Evolutionary conservation across 2,113 vertebrate genomes (phyloP).

Genomic region (Sceloporus undulatus): DNA sequence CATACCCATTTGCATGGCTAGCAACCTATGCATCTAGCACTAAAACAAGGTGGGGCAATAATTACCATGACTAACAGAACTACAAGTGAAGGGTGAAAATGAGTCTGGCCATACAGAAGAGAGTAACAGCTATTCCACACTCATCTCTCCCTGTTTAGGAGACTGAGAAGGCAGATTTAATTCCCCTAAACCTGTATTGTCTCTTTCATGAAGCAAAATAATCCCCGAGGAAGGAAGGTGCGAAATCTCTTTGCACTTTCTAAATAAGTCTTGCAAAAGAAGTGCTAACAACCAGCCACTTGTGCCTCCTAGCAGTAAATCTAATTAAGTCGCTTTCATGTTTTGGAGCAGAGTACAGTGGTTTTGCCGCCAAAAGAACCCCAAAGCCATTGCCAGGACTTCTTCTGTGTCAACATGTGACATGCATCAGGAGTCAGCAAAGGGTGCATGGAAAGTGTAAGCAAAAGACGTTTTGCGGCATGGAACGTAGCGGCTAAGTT

Average conservation of each 20-base stretch:
- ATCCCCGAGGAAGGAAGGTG: neutral
- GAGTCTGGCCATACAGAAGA: neutral
- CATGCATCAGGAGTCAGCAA: slow-evolving; percentile 57
- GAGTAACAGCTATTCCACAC: neutral
- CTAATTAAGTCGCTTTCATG: slow-evolving; percentile 51
- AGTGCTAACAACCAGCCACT: slow-evolving; percentile 36
- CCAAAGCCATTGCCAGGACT: slow-evolving; percentile 25
- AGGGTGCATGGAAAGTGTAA: slow-evolving; percentile 42
- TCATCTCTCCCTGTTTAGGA: neutral
- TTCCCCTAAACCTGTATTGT: neutral
- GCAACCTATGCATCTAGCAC: neutral
- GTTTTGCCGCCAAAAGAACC: slow-evolving; percentile 49
- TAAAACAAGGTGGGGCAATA: neutral
- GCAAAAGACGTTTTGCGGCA: too few relatives aligned
- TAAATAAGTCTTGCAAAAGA: slow-evolving; percentile 55
- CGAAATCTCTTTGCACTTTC: slow-evolving; percentile 33
- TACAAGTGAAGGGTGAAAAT: neutral
- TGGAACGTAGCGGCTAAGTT: too few relatives aligned
- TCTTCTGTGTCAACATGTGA: slow-evolving; percentile 49
- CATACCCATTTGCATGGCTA: neutral
- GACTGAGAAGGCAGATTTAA: neutral
- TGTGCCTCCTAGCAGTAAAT: slow-evolving; percentile 54
- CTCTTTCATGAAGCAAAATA: slow-evolving; percentile 7
- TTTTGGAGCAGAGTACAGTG: slow-evolving; percentile 38
- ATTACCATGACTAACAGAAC: neutral